Evolutionary conservation across 2,113 vertebrate species (phyloP).

Genomic region (Hemichromis elongatus): DNA sequence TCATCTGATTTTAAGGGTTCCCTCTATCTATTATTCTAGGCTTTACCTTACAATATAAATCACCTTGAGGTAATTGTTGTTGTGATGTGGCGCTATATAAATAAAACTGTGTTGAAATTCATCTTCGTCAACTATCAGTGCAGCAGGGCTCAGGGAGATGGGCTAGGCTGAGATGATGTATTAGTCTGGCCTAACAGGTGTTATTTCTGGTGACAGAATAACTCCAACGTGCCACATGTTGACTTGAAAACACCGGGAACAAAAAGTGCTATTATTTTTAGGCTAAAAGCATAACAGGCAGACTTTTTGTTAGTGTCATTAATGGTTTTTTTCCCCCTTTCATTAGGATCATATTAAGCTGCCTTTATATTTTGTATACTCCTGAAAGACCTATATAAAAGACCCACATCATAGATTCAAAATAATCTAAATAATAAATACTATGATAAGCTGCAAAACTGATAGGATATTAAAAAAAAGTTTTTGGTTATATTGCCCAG

Average conservation of each 20-base stretch:
- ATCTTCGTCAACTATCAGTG: not conserved
- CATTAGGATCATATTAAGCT: not conserved
- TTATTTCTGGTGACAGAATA: not conserved
- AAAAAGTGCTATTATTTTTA: not conserved
- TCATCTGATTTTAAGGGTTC: not conserved
- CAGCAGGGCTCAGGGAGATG: not conserved
- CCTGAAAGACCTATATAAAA: not conserved
- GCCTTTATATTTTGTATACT: not conserved
- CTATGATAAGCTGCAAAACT: not conserved
- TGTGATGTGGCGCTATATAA: not conserved
- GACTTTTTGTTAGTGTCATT: not conserved
- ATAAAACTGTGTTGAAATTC: not conserved
- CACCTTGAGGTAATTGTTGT: not conserved
- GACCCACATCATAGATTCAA: not conserved
- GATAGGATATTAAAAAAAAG: not conserved
- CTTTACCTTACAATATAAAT: not conserved
- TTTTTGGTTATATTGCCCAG: not conserved
- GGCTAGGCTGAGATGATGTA: not conserved
- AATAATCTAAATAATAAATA: not conserved
- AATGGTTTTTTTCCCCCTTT: not conserved
- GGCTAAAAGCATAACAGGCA: not conserved
- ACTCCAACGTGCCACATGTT: not conserved
- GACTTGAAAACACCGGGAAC: not conserved
- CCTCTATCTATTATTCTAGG: not conserved
- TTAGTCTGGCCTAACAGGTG: not conserved